Evolutionary conservation across 1,140 invertebrate species (phyloP), one percentile per base, ranked within the genome.

Genomic region (Littorina saxatilis): DNA sequence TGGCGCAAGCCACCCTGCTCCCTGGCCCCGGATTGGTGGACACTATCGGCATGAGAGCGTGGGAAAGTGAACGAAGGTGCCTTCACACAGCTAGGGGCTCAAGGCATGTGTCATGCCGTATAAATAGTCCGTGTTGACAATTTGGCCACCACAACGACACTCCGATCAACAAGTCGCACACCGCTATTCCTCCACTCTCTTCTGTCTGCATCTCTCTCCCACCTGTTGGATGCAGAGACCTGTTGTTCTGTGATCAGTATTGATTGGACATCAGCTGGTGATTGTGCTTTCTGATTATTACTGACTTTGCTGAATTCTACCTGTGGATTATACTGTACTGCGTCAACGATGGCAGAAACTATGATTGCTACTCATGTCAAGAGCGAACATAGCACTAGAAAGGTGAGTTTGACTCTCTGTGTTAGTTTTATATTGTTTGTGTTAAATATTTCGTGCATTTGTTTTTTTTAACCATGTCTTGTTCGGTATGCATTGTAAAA

Each of bases 11-110:
- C 84, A 75, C 32, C 40, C 75, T 15, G 5, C 58, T 82, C 55
- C 37, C 70, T 29, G 11, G 15, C 0, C 50, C 75, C 40, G 84
- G 82, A 88, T 88, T 88, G 87, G 87, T 58, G 66, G 47, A 37
- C 52, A 35, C 82, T 82, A 39, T 68, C 74, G 81, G 84, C 81
- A 82, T 83, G 81, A 79, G 81, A 87, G 77, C 87, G 87, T 88
- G 87, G 86, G 87, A 88, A 88, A 82, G 82, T 74, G 52, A 74
- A 73, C 37, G 78, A 72, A 77, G 72, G 73, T 83, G 79, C 61
- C 85, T 84, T 85, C 84, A 87, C 84, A 88, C 74, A 73, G 43
- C 52, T 35, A 47, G 4, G 29, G 43, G 76, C 80, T 50, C 55
- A n/a, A 79, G 82, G 81, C 81, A 82, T 83, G 81, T 81, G 82